Base-by-base conservation (phyloP, 2,113 vertebrate species). In the Gambusia affinis region DNA sequence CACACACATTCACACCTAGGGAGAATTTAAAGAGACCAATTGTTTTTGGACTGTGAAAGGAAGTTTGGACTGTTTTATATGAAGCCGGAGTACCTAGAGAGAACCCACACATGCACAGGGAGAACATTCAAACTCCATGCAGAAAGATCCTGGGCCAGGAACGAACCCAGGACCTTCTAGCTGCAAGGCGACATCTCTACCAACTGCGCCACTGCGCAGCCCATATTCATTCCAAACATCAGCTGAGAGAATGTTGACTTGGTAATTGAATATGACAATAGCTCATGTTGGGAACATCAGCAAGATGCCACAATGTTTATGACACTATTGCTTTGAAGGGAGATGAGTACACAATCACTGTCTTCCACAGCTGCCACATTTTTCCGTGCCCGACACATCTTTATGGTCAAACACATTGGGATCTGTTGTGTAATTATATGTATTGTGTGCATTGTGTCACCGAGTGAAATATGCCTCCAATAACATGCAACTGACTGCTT, bases 291-390 rank as follows among this genome's bases (percentile, higher is more conserved):
- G 77, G 83, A 91, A 92, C 76, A 82, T 81, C 79, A 90, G 86
- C 89, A 82, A 89, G 88, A 93, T 93, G 92, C 88, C 80, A 71
- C 81, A 72, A 88, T 93, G 91, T 93, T 93, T 92, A 93, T 89
- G 64, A 74, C 67, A 6, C 84, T 86, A 82, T 87, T 85, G 82
- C 78, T 93, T 84, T 87, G 90, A 76, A 86, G 89, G 89, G 83
- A 83, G n/a, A 57, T 62, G 75, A 85, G 86, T 90, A 91, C 92
- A 92, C 91, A 93, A 86, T 76, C 68, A 69, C 83, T 66, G 68
- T 85, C 78, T 80, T 60, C 77, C 28, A 8, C 78, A 47, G 71
- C 73, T 73, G 80, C 72, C 67, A 79, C 14, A 85, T 79, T 85
- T 65, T 91, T 92, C 89, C 85, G 85, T 84, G 60, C 70, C 47